phyloP scores from a whole-genome alignment of 2,113 vertebrate species.

The Tauraco erythrolophus region DNA sequence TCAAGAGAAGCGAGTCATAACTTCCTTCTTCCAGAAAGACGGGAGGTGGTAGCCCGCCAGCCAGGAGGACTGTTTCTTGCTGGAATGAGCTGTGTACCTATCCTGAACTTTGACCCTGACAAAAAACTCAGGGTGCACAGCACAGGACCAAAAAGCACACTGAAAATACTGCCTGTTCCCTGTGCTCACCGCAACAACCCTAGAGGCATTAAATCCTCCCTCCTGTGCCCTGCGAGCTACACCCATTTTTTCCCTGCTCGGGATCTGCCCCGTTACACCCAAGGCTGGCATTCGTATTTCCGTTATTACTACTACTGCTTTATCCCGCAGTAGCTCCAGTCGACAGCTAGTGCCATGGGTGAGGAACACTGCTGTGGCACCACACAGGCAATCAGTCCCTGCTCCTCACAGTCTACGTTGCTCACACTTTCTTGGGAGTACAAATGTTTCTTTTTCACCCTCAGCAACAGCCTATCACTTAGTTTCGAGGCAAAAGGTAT shows the following conservation, averaged over 20 bases:
- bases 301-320: background rate
- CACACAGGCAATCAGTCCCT: background rate
- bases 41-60: background rate
- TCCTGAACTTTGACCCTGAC: background rate
- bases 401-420: background rate
- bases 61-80: background rate
- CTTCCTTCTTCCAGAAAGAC: background rate
- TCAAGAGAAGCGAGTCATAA: background rate
- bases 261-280: background rate
- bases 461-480: background rate
- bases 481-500: background rate
- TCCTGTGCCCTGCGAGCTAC: background rate
- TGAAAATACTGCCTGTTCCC: background rate
- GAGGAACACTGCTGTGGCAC: background rate
- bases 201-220: background rate
- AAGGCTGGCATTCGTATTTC: background rate
- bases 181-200: background rate
- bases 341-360: background rate
- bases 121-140: background rate
- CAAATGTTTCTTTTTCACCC: background rate
- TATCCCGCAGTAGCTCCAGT: background rate
- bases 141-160: background rate
- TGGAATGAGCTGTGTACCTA: background rate
- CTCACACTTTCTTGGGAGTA: background rate
- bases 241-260: background rate